Conservation (phyloP, 2,113 vertebrate species). For the Rousettus leschenaultii region DNA sequence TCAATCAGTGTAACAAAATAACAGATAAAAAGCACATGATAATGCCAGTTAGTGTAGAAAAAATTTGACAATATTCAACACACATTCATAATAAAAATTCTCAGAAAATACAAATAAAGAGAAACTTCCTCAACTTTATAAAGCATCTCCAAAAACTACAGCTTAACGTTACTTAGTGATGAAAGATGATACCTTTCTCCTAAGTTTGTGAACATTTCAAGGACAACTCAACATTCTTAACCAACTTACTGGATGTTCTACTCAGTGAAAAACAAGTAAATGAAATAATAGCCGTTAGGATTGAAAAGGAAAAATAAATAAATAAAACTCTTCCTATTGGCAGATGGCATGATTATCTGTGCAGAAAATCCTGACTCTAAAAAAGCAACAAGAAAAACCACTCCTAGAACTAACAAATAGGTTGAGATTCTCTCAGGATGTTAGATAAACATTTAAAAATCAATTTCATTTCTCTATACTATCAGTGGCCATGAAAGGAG, state of each 20-base stretch:
- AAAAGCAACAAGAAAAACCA: background rate
- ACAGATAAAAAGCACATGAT: background rate
- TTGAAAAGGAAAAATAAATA: background rate
- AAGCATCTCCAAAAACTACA: background rate
- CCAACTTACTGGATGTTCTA: background rate
- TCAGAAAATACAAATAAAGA: background rate
- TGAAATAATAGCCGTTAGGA: background rate
- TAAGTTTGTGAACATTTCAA: background rate
- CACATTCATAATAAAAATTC: background rate
- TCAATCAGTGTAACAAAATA: background rate
- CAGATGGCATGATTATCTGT: background rate
- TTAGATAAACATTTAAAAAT: no score
- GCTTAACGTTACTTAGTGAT: background rate
- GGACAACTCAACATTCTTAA: background rate
- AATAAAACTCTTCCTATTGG: background rate
- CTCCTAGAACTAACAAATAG: background rate
- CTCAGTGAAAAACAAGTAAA: background rate
- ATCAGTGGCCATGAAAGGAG: no score
- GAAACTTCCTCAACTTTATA: background rate
- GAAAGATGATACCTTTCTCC: background rate
- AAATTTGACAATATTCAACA: background rate
- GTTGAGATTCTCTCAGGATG: no score
- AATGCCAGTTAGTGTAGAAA: background rate
- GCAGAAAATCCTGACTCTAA: background rate
- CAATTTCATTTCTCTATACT: no score